Percentiles rank a stretch among this genome's conserved stretches.
Evolutionary conservation across 2,113 vertebrate species (phyloP).

Genomic region (Carassius gibelio): DNA sequence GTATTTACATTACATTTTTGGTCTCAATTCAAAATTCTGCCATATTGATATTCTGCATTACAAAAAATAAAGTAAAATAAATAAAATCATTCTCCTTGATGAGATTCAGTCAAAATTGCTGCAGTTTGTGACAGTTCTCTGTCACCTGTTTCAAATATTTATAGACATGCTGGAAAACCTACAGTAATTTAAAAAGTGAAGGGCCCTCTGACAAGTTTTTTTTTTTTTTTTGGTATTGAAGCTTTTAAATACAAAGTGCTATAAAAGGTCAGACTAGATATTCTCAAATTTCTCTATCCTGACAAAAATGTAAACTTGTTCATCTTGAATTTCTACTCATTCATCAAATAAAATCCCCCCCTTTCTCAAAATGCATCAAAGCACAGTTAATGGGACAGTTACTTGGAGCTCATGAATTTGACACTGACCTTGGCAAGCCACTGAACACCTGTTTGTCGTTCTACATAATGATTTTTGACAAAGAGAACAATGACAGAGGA

Average conservation of each 20-base stretch:
- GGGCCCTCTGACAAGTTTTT: background rate
- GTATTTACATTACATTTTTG: slow-evolving; percentile 51
- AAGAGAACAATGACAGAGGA: slow-evolving; percentile 38
- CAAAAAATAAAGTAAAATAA: background rate
- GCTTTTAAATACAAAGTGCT: background rate
- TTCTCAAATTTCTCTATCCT: background rate
- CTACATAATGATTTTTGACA: slow-evolving; percentile 49
- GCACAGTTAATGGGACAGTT: background rate
- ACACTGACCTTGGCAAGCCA: slow-evolving; percentile 38
- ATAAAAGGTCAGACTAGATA: background rate
- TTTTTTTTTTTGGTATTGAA: background rate
- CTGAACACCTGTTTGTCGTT: slow-evolving; percentile 49
- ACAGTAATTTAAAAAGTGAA: background rate
- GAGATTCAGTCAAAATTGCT: slow-evolving; percentile 48
- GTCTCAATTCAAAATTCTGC: slow-evolving; percentile 41
- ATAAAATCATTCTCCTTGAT: background rate
- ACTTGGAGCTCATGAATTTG: slow-evolving; percentile 16
- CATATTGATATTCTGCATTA: slow-evolving; percentile 38
- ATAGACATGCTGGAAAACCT: slow-evolving; percentile 2
- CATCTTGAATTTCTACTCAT: background rate
- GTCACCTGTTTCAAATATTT: slow-evolving; percentile 34
- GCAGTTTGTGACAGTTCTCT: slow-evolving; percentile 25
- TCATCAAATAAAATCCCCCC: background rate
- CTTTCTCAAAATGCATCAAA: background rate
- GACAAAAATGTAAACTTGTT: background rate